These are phyloP conservation scores for Labeo rohita DNA, from an alignment of 2,113 vertebrate genomes.

Conservation along the genomic window DNA sequence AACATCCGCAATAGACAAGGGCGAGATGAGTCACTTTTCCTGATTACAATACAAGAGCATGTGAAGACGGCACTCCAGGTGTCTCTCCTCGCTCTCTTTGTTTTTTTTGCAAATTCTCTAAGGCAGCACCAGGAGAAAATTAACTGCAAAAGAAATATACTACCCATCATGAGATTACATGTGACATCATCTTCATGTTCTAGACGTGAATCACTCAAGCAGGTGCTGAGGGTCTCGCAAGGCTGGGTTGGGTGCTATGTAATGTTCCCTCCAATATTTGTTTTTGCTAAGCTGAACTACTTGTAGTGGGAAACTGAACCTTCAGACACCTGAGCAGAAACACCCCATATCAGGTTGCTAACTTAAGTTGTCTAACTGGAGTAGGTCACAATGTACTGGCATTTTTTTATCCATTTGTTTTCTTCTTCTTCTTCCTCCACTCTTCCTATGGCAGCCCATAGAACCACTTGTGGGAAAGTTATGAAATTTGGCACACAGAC, in stretches of 20 bases:
- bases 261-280: background rate
- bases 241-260: background rate
- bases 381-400: too few species aligned
- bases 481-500: too few species aligned
- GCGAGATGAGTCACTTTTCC: conserved; percentile 3
- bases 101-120: conserved; percentile 18
- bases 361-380: background rate
- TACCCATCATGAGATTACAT: background rate
- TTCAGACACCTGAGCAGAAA: background rate
- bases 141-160: background rate
- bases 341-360: background rate
- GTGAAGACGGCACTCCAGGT: background rate
- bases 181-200: conserved; percentile 12
- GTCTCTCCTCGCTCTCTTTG: background rate
- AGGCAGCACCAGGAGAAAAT: background rate
- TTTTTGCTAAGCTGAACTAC: background rate
- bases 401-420: too few species aligned
- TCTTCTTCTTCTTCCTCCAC: too few species aligned
- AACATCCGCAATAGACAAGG: conserved; percentile 7
- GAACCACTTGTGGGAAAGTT: too few species aligned
- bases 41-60: conserved; percentile 5
- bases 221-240: conserved; percentile 8
- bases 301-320: background rate
- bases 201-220: background rate
- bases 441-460: too few species aligned